Base-by-base conservation (phyloP, 2,113 vertebrate species). In the Eupsittula cactorum region DNA sequence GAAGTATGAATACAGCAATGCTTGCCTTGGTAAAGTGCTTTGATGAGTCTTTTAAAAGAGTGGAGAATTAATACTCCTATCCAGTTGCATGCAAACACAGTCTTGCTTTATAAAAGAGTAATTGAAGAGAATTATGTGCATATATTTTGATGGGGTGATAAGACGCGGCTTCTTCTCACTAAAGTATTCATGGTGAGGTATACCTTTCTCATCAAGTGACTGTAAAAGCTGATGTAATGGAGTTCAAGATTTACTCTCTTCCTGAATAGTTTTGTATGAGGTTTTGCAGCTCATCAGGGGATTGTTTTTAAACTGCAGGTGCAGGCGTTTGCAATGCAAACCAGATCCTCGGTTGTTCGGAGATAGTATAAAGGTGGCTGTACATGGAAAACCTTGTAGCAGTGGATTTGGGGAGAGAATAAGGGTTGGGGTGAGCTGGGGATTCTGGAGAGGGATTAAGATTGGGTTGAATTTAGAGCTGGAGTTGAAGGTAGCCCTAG, bases 131-230 rank as follows among this genome's bases (percentile, higher is more conserved):
- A 76, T 65, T 62, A 24, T 41, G 33, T 76, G 24, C 31, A 39
- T 91, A 4, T 89, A 47, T 95, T 95, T 91, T 92, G 70, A 75
- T 87, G 39, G 68, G 50, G n/a, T 46, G 78, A 29, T 82, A 62
- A 85, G 47, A 49, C 13, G 16, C 37, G 31, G 63, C 42, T 31
- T 3, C 78, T 92, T 87, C 68, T 57, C 19, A 15, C 68, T 94
- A 50, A 71, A 87, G 76, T 68, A 84, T 90, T 92, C 73, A 84
- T 84, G 63, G 52, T 42, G 49, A 67, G 46, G 24, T 44, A 27
- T 60, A 69, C 33, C 15, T 95, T 84, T 92, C 41, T 57, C 65
- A 39, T 75, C 46, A 69, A 82, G 35, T 39, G 52, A 25, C 65
- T 84, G 62, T 64, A 76, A 86, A 95, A 76, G 44, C 62, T 76